A percentile compares a stretch with the other conserved stretches of the same genome.
Conservation (phyloP, 2,113 vertebrate genomes). For the Hiodon alosoides region DNA sequence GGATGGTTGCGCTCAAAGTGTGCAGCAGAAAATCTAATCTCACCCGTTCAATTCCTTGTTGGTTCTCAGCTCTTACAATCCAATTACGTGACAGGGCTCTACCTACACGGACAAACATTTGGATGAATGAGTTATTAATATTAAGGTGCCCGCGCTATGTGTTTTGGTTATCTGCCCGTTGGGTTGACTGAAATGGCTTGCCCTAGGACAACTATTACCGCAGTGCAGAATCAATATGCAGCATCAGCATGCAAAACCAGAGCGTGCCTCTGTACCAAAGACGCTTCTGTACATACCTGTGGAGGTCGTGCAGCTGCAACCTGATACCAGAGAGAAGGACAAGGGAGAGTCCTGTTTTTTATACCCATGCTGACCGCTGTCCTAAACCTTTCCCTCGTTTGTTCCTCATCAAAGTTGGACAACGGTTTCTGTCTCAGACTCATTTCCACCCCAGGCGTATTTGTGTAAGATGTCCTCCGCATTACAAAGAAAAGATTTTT, state of each 20-base stretch:
- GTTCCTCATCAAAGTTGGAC: neutral
- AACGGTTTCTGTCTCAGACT: neutral
- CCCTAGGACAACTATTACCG: neutral
- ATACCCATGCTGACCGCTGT: neutral
- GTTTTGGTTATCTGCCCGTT: neutral
- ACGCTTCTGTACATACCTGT: neutral
- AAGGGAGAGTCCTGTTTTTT: neutral
- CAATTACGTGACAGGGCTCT: neutral
- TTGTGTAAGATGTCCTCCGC: neutral
- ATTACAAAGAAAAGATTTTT: neutral
- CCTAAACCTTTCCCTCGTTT: neutral
- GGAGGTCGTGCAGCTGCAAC: neutral
- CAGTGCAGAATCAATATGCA: neutral
- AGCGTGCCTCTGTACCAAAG: neutral
- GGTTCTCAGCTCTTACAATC: neutral
- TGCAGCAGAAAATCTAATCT: neutral
- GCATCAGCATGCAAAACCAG: neutral
- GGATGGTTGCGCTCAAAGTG: neutral
- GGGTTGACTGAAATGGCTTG: neutral
- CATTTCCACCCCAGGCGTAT: neutral
- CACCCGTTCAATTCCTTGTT: neutral
- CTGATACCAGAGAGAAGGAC: neutral
- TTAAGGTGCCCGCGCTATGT: neutral
- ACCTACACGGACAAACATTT: neutral
- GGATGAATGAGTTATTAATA: neutral